phyloP scores from a whole-genome alignment of 2,797 vertebrate species.

The Xenopus petersii region DNA sequence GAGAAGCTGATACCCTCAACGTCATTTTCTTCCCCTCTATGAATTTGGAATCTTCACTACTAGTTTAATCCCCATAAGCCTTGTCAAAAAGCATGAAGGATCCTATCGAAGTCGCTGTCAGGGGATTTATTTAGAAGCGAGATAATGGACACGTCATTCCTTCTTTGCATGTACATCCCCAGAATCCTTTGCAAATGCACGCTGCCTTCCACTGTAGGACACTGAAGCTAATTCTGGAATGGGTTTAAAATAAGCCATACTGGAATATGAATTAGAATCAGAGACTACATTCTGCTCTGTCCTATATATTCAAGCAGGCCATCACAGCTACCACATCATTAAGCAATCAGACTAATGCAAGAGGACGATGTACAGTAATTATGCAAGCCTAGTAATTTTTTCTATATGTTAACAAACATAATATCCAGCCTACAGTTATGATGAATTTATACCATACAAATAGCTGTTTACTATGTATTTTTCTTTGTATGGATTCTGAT shows the following conservation, averaged over 20 bases:
- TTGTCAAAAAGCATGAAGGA: slow-evolving; percentile 41
- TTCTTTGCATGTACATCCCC: slow-evolving; percentile 40
- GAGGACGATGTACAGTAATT: neutral
- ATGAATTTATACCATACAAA: no score
- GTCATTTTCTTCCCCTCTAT: slow-evolving; percentile 4
- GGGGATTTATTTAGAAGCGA: slow-evolving; percentile 37
- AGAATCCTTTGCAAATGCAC: slow-evolving; percentile 34
- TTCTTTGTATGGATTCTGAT: no score
- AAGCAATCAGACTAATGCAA: slow-evolving; percentile 26
- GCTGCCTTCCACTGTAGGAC: slow-evolving; percentile 33
- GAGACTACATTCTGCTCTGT: slow-evolving; percentile 42
- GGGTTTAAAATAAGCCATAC: slow-evolving; percentile 46
- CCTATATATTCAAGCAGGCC: slow-evolving; percentile 45
- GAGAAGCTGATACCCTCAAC: neutral
- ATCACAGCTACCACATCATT: slow-evolving; percentile 42
- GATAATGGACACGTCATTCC: slow-evolving; percentile 42
- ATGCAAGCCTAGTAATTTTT: slow-evolving; percentile 15
- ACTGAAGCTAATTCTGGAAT: slow-evolving; percentile 44
- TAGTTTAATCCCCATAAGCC: slow-evolving; percentile 36
- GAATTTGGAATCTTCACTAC: slow-evolving; percentile 28
- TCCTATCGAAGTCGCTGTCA: slow-evolving; percentile 44
- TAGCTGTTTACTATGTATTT: no score
- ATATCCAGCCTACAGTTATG: neutral
- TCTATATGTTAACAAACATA: slow-evolving; percentile 27
- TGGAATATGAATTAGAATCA: slow-evolving; percentile 46